phyloP scores from a whole-genome alignment of 2,888 invertebrate species.

The Osmoderma eremita region DNA sequence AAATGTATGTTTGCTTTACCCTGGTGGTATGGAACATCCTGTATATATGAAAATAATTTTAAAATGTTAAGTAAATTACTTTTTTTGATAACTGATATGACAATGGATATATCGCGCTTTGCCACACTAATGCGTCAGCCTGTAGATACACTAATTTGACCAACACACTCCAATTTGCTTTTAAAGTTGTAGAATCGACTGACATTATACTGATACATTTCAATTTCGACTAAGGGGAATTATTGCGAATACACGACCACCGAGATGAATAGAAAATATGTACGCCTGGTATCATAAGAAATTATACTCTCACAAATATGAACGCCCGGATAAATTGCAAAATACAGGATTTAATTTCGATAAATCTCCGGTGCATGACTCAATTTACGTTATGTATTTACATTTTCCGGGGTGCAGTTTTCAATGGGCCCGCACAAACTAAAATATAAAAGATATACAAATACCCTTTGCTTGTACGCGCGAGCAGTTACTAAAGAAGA shows the following conservation, averaged over 20 bases:
- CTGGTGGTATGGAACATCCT: too few relatives aligned
- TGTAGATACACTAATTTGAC: too few relatives aligned
- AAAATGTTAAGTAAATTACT: too few relatives aligned
- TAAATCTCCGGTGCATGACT: conserved; percentile 43
- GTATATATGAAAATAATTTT: too few relatives aligned
- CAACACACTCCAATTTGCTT: conserved; percentile 2
- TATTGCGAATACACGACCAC: not conserved
- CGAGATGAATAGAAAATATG: conserved; percentile 12
- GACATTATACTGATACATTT: not conserved
- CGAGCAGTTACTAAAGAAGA: conserved; percentile 49
- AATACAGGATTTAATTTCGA: conserved; percentile 44
- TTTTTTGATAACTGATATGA: too few relatives aligned
- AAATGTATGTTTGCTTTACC: too few relatives aligned
- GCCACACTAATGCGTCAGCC: too few relatives aligned
- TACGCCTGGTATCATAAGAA: conserved; percentile 20
- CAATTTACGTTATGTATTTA: conserved; percentile 52
- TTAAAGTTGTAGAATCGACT: not conserved
- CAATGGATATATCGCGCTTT: too few relatives aligned
- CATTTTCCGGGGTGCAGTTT: conserved; percentile 54
- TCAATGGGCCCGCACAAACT: conserved; percentile 52
- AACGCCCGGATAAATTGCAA: conserved; percentile 42
- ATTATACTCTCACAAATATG: conserved; percentile 35
- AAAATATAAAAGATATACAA: conserved; percentile 55
- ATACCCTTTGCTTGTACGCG: conserved; percentile 51
- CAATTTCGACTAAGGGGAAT: conserved; percentile 23